Evolutionary conservation across 2,888 invertebrate species (phyloP).

Genomic region (Eubasilissa splendida): DNA sequence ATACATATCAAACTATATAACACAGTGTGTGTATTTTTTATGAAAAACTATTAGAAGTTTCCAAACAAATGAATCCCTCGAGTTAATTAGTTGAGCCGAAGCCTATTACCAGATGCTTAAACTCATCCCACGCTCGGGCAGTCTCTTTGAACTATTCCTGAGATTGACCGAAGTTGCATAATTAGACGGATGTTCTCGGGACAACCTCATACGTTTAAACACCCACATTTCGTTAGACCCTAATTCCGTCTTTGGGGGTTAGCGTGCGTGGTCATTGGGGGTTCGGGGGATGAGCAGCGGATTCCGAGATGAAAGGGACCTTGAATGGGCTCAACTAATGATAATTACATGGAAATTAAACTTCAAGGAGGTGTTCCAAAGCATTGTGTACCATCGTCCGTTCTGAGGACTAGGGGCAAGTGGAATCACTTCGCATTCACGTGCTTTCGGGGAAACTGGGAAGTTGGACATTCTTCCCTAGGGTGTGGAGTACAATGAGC

Average conservation of each 20-base stretch:
- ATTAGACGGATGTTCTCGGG: constrained; percentile 5
- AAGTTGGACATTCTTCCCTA: constrained; percentile 10
- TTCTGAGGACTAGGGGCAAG: not conserved
- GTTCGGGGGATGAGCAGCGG: too few relatives aligned
- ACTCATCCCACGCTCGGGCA: not conserved
- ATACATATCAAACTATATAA: too few relatives aligned
- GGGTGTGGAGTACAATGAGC: constrained; percentile 20
- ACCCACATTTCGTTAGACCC: constrained; percentile 5
- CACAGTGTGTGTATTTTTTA: too few relatives aligned
- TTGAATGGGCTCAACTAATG: constrained; percentile 20
- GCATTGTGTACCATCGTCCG: constrained; percentile 6
- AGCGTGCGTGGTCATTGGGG: constrained; percentile 13
- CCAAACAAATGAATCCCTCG: too few relatives aligned
- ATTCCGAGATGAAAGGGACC: constrained; percentile 13
- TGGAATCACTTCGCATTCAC: constrained; percentile 28
- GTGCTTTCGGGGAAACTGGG: not conserved
- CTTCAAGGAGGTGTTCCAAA: constrained; percentile 1
- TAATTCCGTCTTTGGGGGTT: constrained; percentile 5
- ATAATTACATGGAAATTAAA: constrained; percentile 31
- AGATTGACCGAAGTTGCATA: constrained; percentile 17
- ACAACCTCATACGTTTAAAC: constrained; percentile 5
- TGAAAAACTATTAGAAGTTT: too few relatives aligned
- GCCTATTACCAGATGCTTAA: too few relatives aligned
- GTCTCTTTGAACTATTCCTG: constrained; percentile 10
- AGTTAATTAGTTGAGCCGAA: too few relatives aligned